A percentile compares a stretch with the other conserved stretches of the same genome.
Conservation (phyloP, 1,140 invertebrate genomes). For the Hylaeus volcanicus region DNA sequence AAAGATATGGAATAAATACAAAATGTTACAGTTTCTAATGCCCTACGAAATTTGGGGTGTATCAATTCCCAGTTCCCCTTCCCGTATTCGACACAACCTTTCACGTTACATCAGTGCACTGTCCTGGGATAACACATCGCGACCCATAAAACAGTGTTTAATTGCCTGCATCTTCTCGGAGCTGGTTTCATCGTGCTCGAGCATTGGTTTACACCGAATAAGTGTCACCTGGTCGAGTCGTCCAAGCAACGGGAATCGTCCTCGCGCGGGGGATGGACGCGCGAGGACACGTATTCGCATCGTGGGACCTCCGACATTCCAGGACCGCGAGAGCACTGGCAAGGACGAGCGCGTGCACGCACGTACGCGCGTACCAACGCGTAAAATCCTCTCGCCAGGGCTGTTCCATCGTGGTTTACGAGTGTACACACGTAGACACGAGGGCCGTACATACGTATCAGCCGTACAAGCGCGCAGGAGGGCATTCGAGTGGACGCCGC, state of each 20-base stretch:
- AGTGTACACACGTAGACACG: conserved; percentile 25
- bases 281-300: conserved; percentile 51
- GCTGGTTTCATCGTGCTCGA: no score
- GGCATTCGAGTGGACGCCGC: conserved; percentile 37
- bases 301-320: conserved; percentile 52
- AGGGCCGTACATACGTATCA: not conserved
- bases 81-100: no score
- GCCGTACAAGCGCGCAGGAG: not conserved
- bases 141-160: no score
- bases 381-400: conserved; percentile 50
- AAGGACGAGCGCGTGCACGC: conserved; percentile 31
- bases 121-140: no score
- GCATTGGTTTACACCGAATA: no score
- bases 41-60: no score
- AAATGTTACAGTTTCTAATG: no score
- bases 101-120: no score
- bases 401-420: conserved; percentile 36
- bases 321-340: not conserved
- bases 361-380: conserved; percentile 49
- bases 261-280: conserved; percentile 33
- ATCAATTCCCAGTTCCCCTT: no score
- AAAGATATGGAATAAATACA: no score
- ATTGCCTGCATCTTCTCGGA: no score
- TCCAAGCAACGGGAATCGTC: not conserved
- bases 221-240: no score